phyloP scores from a whole-genome alignment of 1,140 invertebrate species.

The Drosophila arawakana region DNA sequence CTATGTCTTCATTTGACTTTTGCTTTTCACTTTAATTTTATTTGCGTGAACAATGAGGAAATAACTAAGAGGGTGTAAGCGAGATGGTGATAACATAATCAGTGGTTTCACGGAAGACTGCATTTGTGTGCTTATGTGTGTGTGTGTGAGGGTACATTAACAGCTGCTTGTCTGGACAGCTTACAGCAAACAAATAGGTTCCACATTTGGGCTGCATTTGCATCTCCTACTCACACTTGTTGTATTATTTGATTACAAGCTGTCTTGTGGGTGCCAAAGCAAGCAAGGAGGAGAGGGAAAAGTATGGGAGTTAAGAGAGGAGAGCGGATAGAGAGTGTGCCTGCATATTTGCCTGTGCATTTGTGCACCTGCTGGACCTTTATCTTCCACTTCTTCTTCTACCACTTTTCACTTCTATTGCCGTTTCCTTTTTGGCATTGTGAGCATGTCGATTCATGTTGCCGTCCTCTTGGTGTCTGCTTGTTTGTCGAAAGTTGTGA shows the following conservation, averaged over 20 bases:
- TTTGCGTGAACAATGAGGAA: conserved; percentile 1
- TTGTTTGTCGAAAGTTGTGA: conserved; percentile 76
- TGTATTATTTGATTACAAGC: conserved; percentile 72
- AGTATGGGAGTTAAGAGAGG: too few species aligned
- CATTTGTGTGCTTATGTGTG: conserved; percentile 2
- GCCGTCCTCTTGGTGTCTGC: conserved; percentile 43
- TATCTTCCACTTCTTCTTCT: not conserved
- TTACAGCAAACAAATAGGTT: conserved; percentile 34
- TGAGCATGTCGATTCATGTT: conserved; percentile 56
- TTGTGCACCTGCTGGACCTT: conserved; percentile 50
- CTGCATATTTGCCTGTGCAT: conserved; percentile 64
- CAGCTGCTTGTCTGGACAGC: conserved; percentile 31
- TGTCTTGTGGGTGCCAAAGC: conserved; percentile 59
- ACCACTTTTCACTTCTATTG: not conserved
- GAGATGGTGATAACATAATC: conserved; percentile 26
- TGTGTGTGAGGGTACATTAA: conserved; percentile 18
- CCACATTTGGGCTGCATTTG: conserved; percentile 32
- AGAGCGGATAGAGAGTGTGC: conserved; percentile 15
- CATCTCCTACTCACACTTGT: conserved; percentile 9
- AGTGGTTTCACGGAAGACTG: conserved; percentile 57
- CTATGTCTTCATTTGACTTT: conserved; percentile 39
- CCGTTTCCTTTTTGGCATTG: not conserved
- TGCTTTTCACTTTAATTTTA: conserved; percentile 26
- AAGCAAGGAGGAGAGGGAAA: not conserved
- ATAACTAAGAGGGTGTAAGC: not conserved